These are phyloP conservation scores for Tetraodon nigroviridis DNA, from an alignment of 2,113 vertebrate genomes.

Conservation along the genomic window DNA sequence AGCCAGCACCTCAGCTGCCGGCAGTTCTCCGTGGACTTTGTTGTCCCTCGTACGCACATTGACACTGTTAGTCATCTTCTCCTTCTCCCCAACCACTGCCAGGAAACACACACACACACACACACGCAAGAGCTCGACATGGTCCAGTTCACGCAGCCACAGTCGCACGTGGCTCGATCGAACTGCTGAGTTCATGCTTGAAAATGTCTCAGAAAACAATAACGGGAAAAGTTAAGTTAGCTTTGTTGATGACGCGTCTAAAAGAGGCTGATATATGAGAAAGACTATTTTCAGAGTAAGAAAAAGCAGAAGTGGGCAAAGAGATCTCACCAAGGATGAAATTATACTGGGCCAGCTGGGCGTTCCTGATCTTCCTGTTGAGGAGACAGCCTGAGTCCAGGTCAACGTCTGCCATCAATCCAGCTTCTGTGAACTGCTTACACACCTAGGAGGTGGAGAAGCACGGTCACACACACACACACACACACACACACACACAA, in stretches of 20 bases:
- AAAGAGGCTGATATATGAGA: no score
- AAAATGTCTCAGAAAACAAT: background rate
- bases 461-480: background rate
- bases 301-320: background rate
- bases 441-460: slow-evolving; percentile 75
- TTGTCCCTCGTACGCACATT: slow-evolving; percentile 93
- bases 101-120: slow-evolving; percentile 28
- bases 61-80: slow-evolving; percentile 80
- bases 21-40: slow-evolving; percentile 87
- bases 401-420: slow-evolving; percentile 90
- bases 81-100: slow-evolving; percentile 94
- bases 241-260: slow-evolving; percentile 2
- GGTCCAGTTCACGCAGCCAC: slow-evolving; percentile 40
- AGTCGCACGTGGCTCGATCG: slow-evolving; percentile 31
- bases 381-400: slow-evolving; percentile 86
- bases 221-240: background rate
- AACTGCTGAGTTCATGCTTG: slow-evolving; percentile 12
- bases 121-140: slow-evolving; percentile 41
- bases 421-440: slow-evolving; percentile 81
- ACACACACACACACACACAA: background rate
- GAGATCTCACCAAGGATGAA: slow-evolving; percentile 88
- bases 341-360: slow-evolving; percentile 92
- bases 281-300: no score
- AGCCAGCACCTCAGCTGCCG: slow-evolving; percentile 75
- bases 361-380: slow-evolving; percentile 93